phyloP scores from a whole-genome alignment of 1,140 invertebrate genomes.

The Drosophila kohkoa region DNA sequence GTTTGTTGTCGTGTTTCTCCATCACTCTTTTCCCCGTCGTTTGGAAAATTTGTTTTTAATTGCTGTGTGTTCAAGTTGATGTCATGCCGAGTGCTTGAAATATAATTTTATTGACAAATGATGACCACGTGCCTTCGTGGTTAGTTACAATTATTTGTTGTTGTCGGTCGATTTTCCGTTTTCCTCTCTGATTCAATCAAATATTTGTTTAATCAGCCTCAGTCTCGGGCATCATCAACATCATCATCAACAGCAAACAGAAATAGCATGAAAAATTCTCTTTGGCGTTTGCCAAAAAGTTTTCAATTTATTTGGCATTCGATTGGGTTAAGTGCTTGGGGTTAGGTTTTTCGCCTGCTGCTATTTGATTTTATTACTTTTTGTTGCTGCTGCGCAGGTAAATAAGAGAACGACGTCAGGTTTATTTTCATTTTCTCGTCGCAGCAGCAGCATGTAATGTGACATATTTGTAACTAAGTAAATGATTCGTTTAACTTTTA shows the following conservation, averaged over 20 bases:
- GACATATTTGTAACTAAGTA: constrained; percentile 10
- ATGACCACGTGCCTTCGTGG: constrained; percentile 24
- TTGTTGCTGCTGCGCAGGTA: neutral
- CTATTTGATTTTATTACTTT: constrained; percentile 13
- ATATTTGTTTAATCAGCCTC: constrained; percentile 26
- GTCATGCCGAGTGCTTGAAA: constrained; percentile 10
- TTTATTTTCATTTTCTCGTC: constrained; percentile 6
- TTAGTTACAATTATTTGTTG: constrained; percentile 12
- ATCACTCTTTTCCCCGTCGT: constrained; percentile 10
- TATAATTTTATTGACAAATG: constrained; percentile 9
- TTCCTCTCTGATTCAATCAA: constrained; percentile 11
- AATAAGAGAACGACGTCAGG: neutral
- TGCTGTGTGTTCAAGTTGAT: constrained; percentile 35
- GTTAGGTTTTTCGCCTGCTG: constrained; percentile 1
- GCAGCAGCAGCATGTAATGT: neutral
- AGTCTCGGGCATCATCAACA: neutral
- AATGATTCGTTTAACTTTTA: constrained; percentile 15
- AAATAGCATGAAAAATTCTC: constrained; percentile 11
- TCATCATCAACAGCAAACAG: neutral
- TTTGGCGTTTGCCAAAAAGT: constrained; percentile 58
- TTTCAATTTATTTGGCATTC: constrained; percentile 27
- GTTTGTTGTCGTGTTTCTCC: constrained; percentile 8
- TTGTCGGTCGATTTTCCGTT: neutral
- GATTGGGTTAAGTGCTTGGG: constrained; percentile 12
- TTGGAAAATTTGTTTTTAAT: constrained; percentile 71